Evolutionary conservation across 1,140 invertebrate species (phyloP).

Genomic region (Brachionus rotundiformis): DNA sequence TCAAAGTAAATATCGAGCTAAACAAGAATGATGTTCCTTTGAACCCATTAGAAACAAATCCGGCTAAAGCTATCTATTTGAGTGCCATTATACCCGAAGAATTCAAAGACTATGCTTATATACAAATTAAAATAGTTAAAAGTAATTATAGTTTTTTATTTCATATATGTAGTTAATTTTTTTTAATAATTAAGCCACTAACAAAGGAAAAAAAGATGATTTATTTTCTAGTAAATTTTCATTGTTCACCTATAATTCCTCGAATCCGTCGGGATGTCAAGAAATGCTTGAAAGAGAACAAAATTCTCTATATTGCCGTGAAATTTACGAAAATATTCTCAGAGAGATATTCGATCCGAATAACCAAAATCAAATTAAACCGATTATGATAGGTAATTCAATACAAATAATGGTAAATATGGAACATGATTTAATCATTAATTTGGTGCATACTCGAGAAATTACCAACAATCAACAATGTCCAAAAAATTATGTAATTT

Average conservation of each 20-base stretch:
- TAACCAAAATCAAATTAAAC: conserved; percentile 2
- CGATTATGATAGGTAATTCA: conserved; percentile 49
- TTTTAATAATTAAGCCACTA: background rate
- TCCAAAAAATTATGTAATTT: conserved; percentile 43
- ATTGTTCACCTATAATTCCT: conserved; percentile 26
- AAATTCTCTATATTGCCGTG: conserved; percentile 45
- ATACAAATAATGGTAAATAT: conserved; percentile 49
- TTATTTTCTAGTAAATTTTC: conserved; percentile 48
- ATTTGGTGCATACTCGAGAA: conserved; percentile 34
- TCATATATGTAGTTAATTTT: no score
- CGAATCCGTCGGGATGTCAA: conserved; percentile 11
- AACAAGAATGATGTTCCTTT: conserved; percentile 9
- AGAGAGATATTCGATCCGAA: conserved; percentile 50
- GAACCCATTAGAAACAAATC: background rate
- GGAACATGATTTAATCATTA: conserved; percentile 39
- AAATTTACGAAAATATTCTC: conserved; percentile 42
- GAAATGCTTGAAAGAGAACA: conserved; percentile 41
- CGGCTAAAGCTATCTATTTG: conserved; percentile 29
- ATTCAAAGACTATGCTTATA: conserved; percentile 43
- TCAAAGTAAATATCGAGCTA: conserved; percentile 43
- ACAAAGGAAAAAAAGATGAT: conserved; percentile 19
- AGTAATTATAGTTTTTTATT: no score
- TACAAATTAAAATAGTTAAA: conserved; percentile 47
- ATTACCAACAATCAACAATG: background rate
- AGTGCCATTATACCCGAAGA: conserved; percentile 37